These are phyloP conservation scores for Oncorhynchus masou DNA, from an alignment of 2,113 vertebrate genomes.

Conservation along the genomic window DNA sequence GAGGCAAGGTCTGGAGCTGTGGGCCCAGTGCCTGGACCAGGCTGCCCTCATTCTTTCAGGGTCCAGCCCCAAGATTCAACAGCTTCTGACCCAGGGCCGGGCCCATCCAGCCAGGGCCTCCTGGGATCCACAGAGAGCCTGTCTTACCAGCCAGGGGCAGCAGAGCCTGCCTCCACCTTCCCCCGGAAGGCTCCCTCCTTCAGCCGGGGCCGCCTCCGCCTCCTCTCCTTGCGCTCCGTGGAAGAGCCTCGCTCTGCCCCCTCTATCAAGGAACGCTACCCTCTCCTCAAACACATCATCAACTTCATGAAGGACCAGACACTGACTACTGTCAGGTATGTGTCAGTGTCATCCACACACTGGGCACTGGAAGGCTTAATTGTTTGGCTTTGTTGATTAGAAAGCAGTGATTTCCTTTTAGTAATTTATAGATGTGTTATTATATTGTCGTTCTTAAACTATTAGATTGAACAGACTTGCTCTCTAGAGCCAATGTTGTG, in stretches of 20 bases:
- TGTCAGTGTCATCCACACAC: not conserved
- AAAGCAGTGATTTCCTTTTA: not conserved
- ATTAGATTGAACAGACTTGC: not conserved
- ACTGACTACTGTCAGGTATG: conserved; percentile 84
- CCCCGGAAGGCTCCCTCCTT: conserved; percentile 82
- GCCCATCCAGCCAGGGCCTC: conserved; percentile 38
- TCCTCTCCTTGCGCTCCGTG: conserved; percentile 90
- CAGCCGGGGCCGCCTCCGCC: conserved; percentile 83
- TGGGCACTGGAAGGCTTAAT: not conserved
- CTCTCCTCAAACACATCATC: conserved; percentile 82
- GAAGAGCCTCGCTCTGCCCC: conserved; percentile 81
- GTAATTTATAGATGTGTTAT: not conserved
- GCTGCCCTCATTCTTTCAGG: not conserved
- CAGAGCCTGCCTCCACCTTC: conserved; percentile 78
- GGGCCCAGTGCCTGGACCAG: conserved; percentile 29
- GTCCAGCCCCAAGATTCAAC: conserved; percentile 40
- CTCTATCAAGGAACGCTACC: conserved; percentile 87
- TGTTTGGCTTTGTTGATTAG: not conserved
- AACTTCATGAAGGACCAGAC: conserved; percentile 91
- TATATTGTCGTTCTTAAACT: not conserved
- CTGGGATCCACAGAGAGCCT: conserved; percentile 66
- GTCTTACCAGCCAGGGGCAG: conserved; percentile 71
- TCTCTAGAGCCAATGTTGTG: not conserved
- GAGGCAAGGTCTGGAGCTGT: conserved; percentile 6
- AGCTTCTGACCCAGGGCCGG: conserved; percentile 36